Base-by-base conservation (phyloP, 2,113 vertebrate species). In the Nansenia antarctica region DNA sequence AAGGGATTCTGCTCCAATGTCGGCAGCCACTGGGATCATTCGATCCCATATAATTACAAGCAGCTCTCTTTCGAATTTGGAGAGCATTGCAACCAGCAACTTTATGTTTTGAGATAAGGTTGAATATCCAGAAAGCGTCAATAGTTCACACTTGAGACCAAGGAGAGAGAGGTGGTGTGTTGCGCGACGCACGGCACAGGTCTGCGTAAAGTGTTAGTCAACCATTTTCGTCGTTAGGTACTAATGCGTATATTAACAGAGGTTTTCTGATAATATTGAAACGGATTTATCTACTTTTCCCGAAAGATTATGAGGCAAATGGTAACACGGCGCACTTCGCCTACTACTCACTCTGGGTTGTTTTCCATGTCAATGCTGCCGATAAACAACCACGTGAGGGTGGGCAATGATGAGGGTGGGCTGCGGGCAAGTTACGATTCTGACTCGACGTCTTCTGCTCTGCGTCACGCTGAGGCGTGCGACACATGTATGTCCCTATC, bases 1-100 rank as follows among this genome's bases (percentile, higher is more conserved):
- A 27, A 93, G 90, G 2, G 91, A 88, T 2, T 93, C 90, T 45
- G 91, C 73, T 6, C 92, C 92, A 35, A 93, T 89, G 6, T 88
- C 74, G 22, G 87, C 87, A 1, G 91, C 92, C 57, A 81, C 79
- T 27, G 88, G 83, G 59, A 52, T 68, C 68, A 90, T 60, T 32
- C 57, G 84, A 0, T 74, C 75, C 89, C 89, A 93, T 27, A 91
- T 84, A 2, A 78, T 69, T 37, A 69, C 58, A 20, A 93, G 83
- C 2, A 93, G 73, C 15, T 77, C 62, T 73, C 87, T 93, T 70
- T 93, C 91, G 18, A 20, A 70, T 2, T 76, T 47, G 15, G 85
- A 84, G 47, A 93, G 87, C 92, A 93, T 93, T 18, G 67, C 73
- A 65, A 63, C 24, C 24, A 47, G 55, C 22, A n/a, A 6, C 9